Evolutionary conservation across 1,140 invertebrate genomes (phyloP), one percentile per base, ranked within the genome.

Genomic region (Drosophila albomicans): DNA sequence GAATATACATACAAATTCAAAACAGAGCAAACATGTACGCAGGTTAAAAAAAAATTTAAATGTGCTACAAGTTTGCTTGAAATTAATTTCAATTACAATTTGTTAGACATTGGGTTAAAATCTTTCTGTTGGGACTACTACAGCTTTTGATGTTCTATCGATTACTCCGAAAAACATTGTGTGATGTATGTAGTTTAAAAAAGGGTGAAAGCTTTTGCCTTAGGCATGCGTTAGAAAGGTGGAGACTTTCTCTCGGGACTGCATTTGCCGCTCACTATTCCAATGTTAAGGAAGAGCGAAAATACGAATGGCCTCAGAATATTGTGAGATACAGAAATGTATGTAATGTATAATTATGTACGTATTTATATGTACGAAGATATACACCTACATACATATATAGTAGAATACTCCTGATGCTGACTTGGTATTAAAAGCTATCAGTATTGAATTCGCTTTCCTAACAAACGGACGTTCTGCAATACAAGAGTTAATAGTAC

Each of bases 361-460:
- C 10, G 35, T 38, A 38, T 32, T 5, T 41, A 41, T 10, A 41
- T n/a, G 10, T 41, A 41, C 38, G 15, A 15, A 15, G 15, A 15
- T 15, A n/a, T 10, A 41, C 51, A 75, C 20, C 20, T 32, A 72
- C 51, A 3, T 32, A 72, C 51, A 25, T 57, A 51, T 61, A 59
- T 49, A 56, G 30, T 68, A 57, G 10, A 35, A 69, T 63, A 35
- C 49, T 77, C 70, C 75, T 67, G 54, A 64, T 67, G 62, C 58
- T 70, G 35, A 49, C 46, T 73, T n/a, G 13, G 35, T 45, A 65
- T 65, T 38, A 25, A 56, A 57, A 58, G 46, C 49, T 67, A 67
- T 80, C 80, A 85, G 82, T 84, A 85, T 88, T 89, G 81, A 84
- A 78, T 89, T 75, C 65, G 71, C 79, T 81, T 84, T 72, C 77